Base-by-base conservation (phyloP, 2,113 vertebrate species). In the Periophthalmodon schlosseri region DNA sequence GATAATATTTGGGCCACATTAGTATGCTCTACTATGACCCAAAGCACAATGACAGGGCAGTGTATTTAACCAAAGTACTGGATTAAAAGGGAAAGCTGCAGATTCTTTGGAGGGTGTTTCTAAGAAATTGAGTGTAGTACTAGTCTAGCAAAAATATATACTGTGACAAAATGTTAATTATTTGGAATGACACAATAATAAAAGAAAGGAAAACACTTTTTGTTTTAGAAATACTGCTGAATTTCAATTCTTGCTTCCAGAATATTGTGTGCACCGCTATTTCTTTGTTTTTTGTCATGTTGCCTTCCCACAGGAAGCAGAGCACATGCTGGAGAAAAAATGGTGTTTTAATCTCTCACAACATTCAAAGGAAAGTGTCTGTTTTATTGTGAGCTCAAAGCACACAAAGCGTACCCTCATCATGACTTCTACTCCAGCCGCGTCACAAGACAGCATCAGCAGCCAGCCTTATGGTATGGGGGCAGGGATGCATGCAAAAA, bases 401-500 rank as follows among this genome's bases (percentile, higher is more conserved):
- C 63, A 65, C 34, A 65, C 60, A 65, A n/a, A n/a, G 63, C 18
- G 44, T 33, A 11, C 63, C 63, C 63, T 65, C 36, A 28, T 6
- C 0, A 15, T 57, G 56, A 67, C 74, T 71, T 76, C 69, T 15
- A 60, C 69, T 82, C 61, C 54, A 84, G 79, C 57, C 84, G 78
- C 87, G 86, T 92, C 87, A 91, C 88, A 91, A 91, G 90, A 91
- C 89, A 81, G 74, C 72, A 82, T 84, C 77, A 87, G 82, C 78
- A 81, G 78, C 81, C 50, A 14, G 56, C 18, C 16, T 67, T 49
- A 70, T 20, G 61, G 36, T 69, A 66, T 75, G 75, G 86, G 85
- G 86, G 88, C 50, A 77, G 85, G 86, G 78, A 77, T 5, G n/a
- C 66, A 75, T 60, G 76, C 83, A 68, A 54, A 66, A 60, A 24